Percentiles rank a stretch among this genome's conserved stretches.
These are phyloP conservation scores for Cebidichthys violaceus DNA, from an alignment of 2,113 vertebrate species.

Conservation along the genomic window DNA sequence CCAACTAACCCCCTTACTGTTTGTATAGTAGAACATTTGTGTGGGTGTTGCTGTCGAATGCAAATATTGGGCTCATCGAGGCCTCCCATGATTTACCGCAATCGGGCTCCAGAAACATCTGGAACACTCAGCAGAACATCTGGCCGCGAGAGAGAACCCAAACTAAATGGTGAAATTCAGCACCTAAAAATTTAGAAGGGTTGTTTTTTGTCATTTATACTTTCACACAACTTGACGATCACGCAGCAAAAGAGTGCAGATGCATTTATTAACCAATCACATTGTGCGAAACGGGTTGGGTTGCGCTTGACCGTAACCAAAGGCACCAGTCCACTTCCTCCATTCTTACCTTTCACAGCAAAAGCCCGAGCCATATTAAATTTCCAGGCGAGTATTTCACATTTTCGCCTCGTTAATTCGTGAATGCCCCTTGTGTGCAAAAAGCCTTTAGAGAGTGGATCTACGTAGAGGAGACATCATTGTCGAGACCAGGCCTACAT, in stretches of 20 bases:
- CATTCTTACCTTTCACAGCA: background rate
- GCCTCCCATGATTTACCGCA: background rate
- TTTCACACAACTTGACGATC: too few species aligned
- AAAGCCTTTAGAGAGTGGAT: background rate
- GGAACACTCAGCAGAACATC: constrained; percentile 21
- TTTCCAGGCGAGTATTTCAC: background rate
- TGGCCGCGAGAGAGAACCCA: background rate
- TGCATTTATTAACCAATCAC: too few species aligned
- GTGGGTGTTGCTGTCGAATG: background rate
- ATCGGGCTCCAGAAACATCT: constrained; percentile 1
- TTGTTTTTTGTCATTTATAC: background rate
- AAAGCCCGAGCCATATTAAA: background rate
- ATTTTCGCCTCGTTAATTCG: background rate
- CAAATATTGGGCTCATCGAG: background rate
- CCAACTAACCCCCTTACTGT: background rate
- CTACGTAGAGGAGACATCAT: background rate
- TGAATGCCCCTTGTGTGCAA: background rate
- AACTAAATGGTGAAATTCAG: background rate
- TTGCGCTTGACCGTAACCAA: background rate
- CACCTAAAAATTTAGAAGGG: background rate
- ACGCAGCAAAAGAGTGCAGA: too few species aligned
- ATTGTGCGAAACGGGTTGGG: too few species aligned
- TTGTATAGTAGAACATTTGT: constrained; percentile 1
- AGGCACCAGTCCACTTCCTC: background rate
- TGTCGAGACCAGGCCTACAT: background rate